Evolutionary conservation across 1,140 invertebrate species (phyloP), one percentile per base, ranked within the genome.

Genomic region (Drosophila pectinifera): DNA sequence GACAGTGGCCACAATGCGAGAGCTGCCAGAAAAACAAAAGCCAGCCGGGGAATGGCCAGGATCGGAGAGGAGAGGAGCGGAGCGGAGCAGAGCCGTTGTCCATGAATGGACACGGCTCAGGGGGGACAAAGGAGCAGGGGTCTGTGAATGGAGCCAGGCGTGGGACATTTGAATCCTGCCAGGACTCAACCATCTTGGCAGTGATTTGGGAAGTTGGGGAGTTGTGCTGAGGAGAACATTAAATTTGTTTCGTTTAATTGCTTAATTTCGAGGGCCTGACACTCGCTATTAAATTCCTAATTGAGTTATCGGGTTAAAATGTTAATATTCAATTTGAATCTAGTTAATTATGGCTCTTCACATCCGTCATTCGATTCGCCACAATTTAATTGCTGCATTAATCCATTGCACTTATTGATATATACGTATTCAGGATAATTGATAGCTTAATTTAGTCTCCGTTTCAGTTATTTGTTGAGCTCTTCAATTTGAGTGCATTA

Each of bases 1-100:
- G 80, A 73, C 73, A 83, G 77, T 79, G 80, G 82, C 76, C 74
- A 80, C 76, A 84, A 80, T 83, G 72, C 62, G 48, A 68, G 38
- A 56, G 53, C 72, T 78, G 57, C 46, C 48, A 82, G 74, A 38
- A 68, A 48, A 75, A 84, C 75, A 83, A 83, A 83, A 69, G 74
- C 53, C 67, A 51, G 31, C 28, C 39, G 39, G 39, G 28, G 28
- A 64, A 34, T n/a, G 22, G 64, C 22, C 1, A n/a, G n/a, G n/a
- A n/a, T n/a, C n/a, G n/a, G n/a, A n/a, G n/a, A n/a, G n/a, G n/a
- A n/a, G n/a, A n/a, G n/a, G n/a, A n/a, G 28, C 28, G 7, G 28
- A 67, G 43, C 24, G 20, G 41, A 26, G 58, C 43, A 51, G 43
- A 72, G 20, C 42, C 38, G 43, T 45, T 69, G 68, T 61, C 69